A percentile compares a stretch with the other conserved stretches of the same genome.
These are phyloP conservation scores for Corythucha ciliata DNA, from an alignment of 2,888 invertebrate genomes.

Conservation along the genomic window DNA sequence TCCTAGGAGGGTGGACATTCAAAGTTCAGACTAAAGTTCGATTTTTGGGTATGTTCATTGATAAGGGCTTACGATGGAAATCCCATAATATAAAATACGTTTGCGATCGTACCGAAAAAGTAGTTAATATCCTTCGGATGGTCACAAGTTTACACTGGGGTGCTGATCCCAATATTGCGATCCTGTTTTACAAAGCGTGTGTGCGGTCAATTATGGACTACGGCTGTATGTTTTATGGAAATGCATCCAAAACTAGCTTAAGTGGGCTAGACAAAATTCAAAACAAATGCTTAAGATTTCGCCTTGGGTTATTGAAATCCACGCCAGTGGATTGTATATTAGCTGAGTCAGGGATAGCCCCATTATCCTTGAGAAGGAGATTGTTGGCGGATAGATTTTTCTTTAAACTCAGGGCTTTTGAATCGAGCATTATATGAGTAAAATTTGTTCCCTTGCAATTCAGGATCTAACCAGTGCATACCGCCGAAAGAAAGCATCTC, in stretches of 20 bases:
- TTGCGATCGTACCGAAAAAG: not conserved
- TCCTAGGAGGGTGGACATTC: not conserved
- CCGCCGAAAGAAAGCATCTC: no score
- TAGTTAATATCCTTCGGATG: not conserved
- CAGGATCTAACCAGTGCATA: no score
- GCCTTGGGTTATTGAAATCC: not conserved
- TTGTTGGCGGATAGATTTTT: no score
- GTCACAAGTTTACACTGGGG: not conserved
- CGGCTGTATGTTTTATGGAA: not conserved
- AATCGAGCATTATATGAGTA: no score
- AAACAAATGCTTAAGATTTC: not conserved
- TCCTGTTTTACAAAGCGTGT: not conserved
- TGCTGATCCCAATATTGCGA: not conserved
- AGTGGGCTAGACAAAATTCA: not conserved
- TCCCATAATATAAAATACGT: not conserved
- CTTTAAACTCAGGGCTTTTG: no score
- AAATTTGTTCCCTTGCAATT: no score
- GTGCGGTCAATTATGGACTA: not conserved
- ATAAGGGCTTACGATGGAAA: slow-evolving; percentile 1
- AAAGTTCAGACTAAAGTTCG: not conserved
- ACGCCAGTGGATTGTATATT: not conserved
- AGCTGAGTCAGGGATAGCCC: not conserved
- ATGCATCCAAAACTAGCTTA: slow-evolving; percentile 1
- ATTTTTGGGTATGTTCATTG: not conserved
- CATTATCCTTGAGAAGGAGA: no score